Evolutionary conservation across 1,140 invertebrate genomes (phyloP).

Genomic region (Calephelis virginiensis): DNA sequence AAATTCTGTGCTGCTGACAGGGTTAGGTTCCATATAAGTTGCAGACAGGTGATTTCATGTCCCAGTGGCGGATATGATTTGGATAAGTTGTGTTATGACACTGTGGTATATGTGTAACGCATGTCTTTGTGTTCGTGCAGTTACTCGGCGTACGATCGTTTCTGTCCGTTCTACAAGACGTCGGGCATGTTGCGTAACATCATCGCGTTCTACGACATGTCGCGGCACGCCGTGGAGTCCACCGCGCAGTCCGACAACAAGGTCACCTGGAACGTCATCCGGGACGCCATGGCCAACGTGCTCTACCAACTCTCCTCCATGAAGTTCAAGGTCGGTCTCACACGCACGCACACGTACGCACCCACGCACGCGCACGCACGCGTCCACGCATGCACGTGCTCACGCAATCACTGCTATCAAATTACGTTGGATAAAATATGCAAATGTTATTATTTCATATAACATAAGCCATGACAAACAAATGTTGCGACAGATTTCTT

Average conservation of each 20-base stretch:
- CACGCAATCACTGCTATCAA: too few species aligned
- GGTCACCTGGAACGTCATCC: conserved; percentile 98
- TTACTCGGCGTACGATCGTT: conserved; percentile 97
- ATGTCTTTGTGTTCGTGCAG: conserved; percentile 68
- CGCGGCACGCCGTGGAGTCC: conserved; percentile 97
- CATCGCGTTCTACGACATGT: conserved; percentile 98
- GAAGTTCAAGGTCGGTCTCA: conserved; percentile 95
- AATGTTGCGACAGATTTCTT: too few species aligned
- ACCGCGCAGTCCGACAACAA: conserved; percentile 99
- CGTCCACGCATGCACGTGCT: too few species aligned
- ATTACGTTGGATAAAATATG: too few species aligned
- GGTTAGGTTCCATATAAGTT: too few species aligned
- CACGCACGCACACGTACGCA: neutral
- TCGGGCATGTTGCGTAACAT: conserved; percentile 99
- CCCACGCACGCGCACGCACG: neutral
- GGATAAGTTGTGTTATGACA: too few species aligned
- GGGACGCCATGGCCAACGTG: conserved; percentile 97
- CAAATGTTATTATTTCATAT: too few species aligned
- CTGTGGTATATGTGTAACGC: neutral
- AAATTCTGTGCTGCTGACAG: too few species aligned
- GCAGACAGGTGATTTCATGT: too few species aligned
- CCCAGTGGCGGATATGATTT: too few species aligned
- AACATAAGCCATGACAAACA: too few species aligned
- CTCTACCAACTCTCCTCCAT: conserved; percentile 99
- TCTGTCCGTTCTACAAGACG: conserved; percentile 99